Percentiles rank a stretch among this genome's conserved stretches.
These are phyloP conservation scores for Microcebus ravelobensis DNA, from an alignment of 2,113 vertebrate species.

Conservation along the genomic window DNA sequence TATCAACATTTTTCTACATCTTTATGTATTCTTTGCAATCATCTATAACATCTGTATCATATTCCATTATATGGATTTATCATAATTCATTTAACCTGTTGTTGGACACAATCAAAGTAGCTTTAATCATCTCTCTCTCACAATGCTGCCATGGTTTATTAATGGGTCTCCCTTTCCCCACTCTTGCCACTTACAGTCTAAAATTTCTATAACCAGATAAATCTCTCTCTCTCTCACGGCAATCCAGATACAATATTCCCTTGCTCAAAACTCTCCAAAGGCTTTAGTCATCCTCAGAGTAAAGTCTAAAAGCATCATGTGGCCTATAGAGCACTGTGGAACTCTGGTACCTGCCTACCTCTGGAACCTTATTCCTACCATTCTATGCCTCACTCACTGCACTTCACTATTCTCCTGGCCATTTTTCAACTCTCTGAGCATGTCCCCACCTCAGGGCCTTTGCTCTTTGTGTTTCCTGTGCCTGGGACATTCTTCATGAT, in stretches of 20 bases:
- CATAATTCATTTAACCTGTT: background rate
- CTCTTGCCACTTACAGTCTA: background rate
- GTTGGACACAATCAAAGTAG: background rate
- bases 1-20: constrained; percentile 20
- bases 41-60: background rate
- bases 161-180: background rate
- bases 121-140: background rate
- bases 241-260: background rate
- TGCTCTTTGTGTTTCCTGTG: background rate
- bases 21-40: background rate
- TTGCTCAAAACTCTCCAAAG: background rate
- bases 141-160: background rate
- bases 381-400: background rate
- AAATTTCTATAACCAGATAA: background rate
- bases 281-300: background rate
- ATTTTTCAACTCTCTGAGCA: background rate
- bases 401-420: background rate
- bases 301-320: background rate
- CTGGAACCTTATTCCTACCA: background rate
- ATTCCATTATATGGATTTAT: background rate
- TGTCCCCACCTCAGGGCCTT: background rate
- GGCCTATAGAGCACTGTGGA: background rate
- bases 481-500: background rate
- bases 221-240: background rate
- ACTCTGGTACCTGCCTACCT: background rate